Conservation (phyloP, 2,888 invertebrate genomes). For the Lepetodrilus schrolli region DNA sequence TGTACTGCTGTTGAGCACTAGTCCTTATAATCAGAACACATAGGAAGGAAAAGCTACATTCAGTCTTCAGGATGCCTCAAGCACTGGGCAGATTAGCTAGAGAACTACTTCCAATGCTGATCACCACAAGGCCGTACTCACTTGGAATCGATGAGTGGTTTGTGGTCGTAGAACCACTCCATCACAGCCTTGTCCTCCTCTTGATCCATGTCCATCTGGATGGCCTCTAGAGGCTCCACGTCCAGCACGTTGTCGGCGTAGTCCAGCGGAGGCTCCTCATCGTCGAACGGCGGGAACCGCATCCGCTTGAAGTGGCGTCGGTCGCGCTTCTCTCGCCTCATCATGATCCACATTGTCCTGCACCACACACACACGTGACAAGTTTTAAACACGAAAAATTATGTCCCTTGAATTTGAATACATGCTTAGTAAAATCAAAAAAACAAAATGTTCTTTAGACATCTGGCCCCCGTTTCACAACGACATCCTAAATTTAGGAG, state of each 20-base stretch:
- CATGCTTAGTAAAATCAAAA: neutral
- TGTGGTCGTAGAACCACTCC: slow-evolving; percentile 99
- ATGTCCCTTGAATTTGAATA: no score
- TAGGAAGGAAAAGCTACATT: no score
- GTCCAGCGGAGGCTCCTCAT: slow-evolving; percentile 99
- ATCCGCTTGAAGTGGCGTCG: slow-evolving; percentile 98
- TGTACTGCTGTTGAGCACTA: no score
- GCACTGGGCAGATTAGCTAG: no score
- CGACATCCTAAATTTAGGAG: no score
- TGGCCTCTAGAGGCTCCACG: slow-evolving; percentile 98
- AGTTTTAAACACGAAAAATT: no score
- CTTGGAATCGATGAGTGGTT: slow-evolving; percentile 93
- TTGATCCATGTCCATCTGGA: slow-evolving; percentile 96
- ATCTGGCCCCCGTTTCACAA: no score
- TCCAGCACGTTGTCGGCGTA: slow-evolving; percentile 99
- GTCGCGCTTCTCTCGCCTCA: slow-evolving; percentile 98
- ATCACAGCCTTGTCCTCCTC: slow-evolving; percentile 86
- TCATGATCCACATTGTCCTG: slow-evolving; percentile 99
- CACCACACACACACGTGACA: no score
- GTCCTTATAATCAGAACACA: no score
- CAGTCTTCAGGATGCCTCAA: no score
- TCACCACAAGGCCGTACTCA: no score
- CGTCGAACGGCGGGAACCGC: slow-evolving; percentile 99
- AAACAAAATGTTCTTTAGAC: neutral
- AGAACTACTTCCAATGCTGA: no score